Base-by-base conservation (phyloP, 2,888 invertebrate genomes). In the Octodonta nipae region DNA sequence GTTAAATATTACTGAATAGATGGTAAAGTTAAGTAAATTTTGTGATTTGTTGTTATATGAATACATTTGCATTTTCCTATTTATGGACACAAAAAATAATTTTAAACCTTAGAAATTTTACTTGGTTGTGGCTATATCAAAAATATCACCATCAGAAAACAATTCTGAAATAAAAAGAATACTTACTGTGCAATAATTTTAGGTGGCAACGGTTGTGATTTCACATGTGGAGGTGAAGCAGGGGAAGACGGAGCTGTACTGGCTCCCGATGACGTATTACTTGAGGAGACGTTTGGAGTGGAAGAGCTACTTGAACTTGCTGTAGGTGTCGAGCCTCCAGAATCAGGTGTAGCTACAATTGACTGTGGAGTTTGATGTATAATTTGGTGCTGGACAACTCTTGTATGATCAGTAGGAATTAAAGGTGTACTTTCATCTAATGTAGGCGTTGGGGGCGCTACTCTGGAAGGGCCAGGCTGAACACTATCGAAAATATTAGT, bases 361-460 rank as follows among this genome's bases (percentile, higher is more conserved):
- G 61, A 33, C 16, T 32, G 25, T 46, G 10, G 10, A 58, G 44
- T 1, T 57, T 34, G 22, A 17, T 15, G 12, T 40, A 0, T 13
- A 35, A 25, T 2, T 17, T 36, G 43, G 11, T 43, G 29, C 24
- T 49, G 56, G 46, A 67, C 51, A 35, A 56, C 63, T 37, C 63
- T 58, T 2, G 65, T 61, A 47, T 70, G 68, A 52, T 71, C 70
- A 1, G 69, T 70, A n/a, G 71, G 69, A 45, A 73, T 72, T 30
- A 72, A 54, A 2, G 71, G 72, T 3, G 68, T 66, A 22, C 66
- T 69, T 42, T 71, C 71, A 49, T 73, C 73, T 11, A 69, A 63
- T 7, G 78, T 78, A 0, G 85, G 83, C 30, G 78, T 67, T 4
- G 84, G 78, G 8, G 85, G 85, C 7, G 81, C 78, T 24, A 73